Conservation (phyloP, 2,888 invertebrate genomes). For the Hipparchia semele region DNA sequence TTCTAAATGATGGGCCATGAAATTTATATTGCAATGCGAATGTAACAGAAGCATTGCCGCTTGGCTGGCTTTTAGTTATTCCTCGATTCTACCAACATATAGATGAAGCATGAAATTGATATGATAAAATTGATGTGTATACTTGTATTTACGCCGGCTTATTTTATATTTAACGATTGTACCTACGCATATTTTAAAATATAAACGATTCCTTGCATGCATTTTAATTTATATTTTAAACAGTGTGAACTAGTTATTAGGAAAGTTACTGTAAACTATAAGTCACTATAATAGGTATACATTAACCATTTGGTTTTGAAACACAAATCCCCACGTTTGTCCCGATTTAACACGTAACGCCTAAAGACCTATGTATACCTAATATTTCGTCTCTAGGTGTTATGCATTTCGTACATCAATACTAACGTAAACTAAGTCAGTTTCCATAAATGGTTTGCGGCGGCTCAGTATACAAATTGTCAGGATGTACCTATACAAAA, state of each 20-base stretch:
- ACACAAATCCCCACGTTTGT: not conserved
- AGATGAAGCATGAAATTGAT: constrained; percentile 14
- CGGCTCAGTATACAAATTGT: not conserved
- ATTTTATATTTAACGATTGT: constrained; percentile 35
- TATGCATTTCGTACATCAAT: not conserved
- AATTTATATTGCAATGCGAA: not conserved
- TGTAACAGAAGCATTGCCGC: not conserved
- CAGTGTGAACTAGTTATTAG: constrained; percentile 31
- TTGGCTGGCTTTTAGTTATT: not conserved
- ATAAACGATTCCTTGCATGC: constrained; percentile 46
- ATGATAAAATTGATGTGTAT: not conserved
- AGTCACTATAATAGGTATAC: constrained; percentile 8
- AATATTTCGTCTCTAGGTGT: not conserved
- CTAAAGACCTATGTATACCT: not conserved
- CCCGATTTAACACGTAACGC: not conserved
- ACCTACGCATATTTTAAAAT: constrained; percentile 29
- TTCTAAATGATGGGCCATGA: not conserved
- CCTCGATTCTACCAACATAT: not conserved
- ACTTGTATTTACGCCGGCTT: constrained; percentile 22
- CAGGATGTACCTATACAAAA: not conserved
- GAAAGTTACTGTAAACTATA: constrained; percentile 16
- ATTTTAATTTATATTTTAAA: constrained; percentile 40
- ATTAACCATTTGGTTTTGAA: constrained; percentile 1
- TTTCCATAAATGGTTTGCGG: not conserved
- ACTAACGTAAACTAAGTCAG: not conserved